Conservation (phyloP, 2,113 vertebrate species). For the Turnix velox region DNA sequence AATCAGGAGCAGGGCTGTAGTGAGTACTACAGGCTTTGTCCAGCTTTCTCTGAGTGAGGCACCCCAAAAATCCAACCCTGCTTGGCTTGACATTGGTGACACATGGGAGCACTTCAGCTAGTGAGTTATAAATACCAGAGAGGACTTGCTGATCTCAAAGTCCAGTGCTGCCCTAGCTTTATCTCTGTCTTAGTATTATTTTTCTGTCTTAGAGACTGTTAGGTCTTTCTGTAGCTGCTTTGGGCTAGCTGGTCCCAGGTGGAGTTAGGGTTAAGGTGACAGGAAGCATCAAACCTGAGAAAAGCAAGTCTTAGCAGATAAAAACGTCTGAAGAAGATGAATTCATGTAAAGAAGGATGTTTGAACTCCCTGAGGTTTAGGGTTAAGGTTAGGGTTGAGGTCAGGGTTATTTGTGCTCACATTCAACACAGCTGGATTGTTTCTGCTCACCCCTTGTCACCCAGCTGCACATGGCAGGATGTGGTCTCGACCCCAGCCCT, state of each 20-base stretch:
- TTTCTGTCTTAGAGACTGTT: neutral
- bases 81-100: neutral
- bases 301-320: too few relatives aligned
- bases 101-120: neutral
- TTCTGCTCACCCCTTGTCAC: neutral
- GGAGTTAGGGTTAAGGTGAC: neutral
- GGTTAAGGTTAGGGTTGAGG: neutral
- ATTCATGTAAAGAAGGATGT: too few relatives aligned
- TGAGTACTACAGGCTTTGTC: neutral
- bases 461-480: rapidly evolving
- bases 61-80: neutral
- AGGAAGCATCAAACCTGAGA: too few relatives aligned
- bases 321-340: too few relatives aligned
- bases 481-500: rapidly evolving
- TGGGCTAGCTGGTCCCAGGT: too few relatives aligned
- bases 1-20: neutral
- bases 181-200: neutral
- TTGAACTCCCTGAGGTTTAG: too few relatives aligned
- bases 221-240: neutral
- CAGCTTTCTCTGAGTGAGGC: neutral
- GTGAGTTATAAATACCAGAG: neutral
- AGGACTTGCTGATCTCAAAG: neutral
- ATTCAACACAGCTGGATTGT: neutral
- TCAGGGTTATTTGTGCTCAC: neutral
- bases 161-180: neutral